Evolutionary conservation across 1,140 invertebrate species (phyloP).

Genomic region (Coenobita brevimanus): DNA sequence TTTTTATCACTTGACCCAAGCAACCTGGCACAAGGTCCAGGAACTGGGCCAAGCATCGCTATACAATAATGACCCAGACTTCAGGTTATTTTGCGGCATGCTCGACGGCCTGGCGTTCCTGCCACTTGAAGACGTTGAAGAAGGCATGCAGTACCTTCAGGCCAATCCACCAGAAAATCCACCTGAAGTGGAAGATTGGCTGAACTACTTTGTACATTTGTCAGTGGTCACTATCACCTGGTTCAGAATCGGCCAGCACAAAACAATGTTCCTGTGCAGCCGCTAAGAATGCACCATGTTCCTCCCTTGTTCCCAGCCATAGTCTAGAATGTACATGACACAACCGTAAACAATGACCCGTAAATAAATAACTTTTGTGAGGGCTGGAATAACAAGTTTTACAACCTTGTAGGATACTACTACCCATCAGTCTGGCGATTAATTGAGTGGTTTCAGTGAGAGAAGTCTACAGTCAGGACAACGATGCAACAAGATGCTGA

Average conservation of each 20-base stretch:
- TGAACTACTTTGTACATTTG: constrained; percentile 3
- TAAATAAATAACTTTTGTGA: constrained; percentile 19
- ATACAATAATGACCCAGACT: no score
- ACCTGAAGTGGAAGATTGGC: constrained; percentile 29
- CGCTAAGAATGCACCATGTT: background rate
- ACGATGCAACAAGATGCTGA: constrained; percentile 29
- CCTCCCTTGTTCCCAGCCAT: no score
- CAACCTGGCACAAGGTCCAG: no score
- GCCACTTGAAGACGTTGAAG: no score
- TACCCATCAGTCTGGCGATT: no score
- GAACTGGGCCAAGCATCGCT: no score
- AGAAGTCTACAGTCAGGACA: constrained; percentile 20
- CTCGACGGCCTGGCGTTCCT: no score
- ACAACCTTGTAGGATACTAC: no score
- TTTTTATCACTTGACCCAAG: no score
- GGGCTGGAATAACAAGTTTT: no score
- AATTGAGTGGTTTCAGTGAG: constrained; percentile 16
- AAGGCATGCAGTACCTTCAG: background rate
- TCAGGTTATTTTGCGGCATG: no score
- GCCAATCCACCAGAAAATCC: constrained; percentile 4
- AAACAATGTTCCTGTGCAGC: constrained; percentile 8
- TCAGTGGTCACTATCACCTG: constrained; percentile 9
- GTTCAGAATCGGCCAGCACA: no score
- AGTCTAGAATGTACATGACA: constrained; percentile 23
- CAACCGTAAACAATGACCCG: constrained; percentile 12